Conservation (phyloP, 2,113 vertebrate genomes). For the Peromyscus maniculatus region DNA sequence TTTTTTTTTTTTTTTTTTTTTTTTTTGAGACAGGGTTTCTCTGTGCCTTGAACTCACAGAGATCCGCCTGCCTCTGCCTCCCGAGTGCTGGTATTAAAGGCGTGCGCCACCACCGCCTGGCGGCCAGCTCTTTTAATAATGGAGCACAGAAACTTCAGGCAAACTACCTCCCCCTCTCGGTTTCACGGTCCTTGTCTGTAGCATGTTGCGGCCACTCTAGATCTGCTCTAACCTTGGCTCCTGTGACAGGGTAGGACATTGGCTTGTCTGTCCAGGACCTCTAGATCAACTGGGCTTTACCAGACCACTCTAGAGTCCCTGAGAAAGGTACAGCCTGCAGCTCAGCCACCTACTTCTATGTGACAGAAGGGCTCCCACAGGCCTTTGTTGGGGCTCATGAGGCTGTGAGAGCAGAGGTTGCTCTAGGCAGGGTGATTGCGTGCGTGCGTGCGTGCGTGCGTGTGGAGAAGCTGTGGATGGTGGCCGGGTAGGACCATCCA, state of each 20-base stretch:
- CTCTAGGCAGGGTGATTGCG: neutral
- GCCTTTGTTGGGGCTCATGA: neutral
- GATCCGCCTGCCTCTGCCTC: no score
- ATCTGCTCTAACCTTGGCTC: neutral
- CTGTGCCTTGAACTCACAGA: no score
- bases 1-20: no score
- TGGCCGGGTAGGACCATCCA: neutral
- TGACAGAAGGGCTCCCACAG: neutral
- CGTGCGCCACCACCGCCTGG: no score
- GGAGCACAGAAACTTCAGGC: neutral
- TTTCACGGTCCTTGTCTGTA: neutral
- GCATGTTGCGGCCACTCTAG: neutral
- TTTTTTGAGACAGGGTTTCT: no score
- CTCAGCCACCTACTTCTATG: neutral
- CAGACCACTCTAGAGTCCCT: neutral
- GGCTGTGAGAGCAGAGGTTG: neutral
- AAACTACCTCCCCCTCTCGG: neutral
- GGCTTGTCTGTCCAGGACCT: neutral
- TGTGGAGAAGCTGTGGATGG: neutral
- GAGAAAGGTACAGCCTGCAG: neutral
- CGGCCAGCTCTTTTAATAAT: neutral
- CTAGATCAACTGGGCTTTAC: neutral
- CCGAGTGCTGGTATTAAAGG: no score
- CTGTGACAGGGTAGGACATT: neutral
- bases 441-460: no score